Evolutionary conservation across 2,888 invertebrate genomes (phyloP), one percentile per base, ranked within the genome.

Genomic region (Hirtodrosophila alboralis): DNA sequence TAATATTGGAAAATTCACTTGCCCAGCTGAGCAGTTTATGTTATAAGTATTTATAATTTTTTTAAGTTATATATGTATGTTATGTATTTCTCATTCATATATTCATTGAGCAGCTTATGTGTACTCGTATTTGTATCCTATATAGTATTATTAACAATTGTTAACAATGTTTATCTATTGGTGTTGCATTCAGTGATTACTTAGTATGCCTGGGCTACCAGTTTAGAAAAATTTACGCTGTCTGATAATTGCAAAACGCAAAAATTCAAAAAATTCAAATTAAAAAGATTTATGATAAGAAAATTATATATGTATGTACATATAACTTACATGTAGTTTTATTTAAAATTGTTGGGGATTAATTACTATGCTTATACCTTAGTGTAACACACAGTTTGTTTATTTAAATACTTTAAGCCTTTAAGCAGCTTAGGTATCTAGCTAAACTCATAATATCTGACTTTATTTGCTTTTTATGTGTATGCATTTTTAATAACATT

Each of bases 211-310:
- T 52, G 38, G 38, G 67, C 52, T 48, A 68, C 34, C 63, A 68
- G 68, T 69, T 69, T 69, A 69, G 72, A 71, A 71, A 71, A 59
- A 33, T 38, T 45, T 70, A 70, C 70, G 65, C 70, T 65, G 48
- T 61, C 65, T 60, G 65, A 68, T 68, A 57, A 68, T 44, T 28
- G 59, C 21, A 12, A 57, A n/a, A 57, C 51, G n/a, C 12, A 49
- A 47, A n/a, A 30, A 16, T 27, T 47, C 14, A 10, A 26, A 34
- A 57, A 56, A n/a, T n/a, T n/a, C 26, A 4, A 18, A 13, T 14
- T 34, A 54, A 38, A 47, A 21, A 14, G 16, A 12, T 53, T 37
- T 33, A 38, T 9, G 8, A 37, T 10, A 18, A 21, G 27, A 37
- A 8, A 51, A 40, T 13, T 51, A n/a, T n/a, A n/a, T n/a, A n/a